These are phyloP conservation scores for Helicolenus hilgendorfi DNA, from an alignment of 2,797 vertebrate species.

Conservation along the genomic window DNA sequence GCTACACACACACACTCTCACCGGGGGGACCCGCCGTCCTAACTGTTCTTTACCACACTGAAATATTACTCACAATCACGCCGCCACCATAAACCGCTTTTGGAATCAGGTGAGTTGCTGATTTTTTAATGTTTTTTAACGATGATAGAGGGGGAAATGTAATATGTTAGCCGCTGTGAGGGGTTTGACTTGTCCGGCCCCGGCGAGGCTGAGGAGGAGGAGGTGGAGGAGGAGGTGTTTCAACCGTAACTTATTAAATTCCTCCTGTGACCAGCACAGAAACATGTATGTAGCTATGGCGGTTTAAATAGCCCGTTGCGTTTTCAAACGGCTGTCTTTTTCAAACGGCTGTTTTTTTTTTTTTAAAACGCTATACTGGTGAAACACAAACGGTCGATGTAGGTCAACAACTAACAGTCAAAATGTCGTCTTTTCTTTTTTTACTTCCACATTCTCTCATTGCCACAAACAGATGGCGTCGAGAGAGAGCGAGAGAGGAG, in stretches of 20 bases:
- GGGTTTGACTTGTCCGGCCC: conserved; percentile 77
- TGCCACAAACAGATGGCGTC: conserved; percentile 90
- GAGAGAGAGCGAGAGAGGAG: conserved; percentile 77
- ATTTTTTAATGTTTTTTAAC: not conserved
- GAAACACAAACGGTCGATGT: conserved; percentile 65
- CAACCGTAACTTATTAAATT: conserved; percentile 85
- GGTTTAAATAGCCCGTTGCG: too few species aligned
- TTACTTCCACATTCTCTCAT: conserved; percentile 85
- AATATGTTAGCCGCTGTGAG: conserved; percentile 32
- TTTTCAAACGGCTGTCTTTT: too few species aligned
- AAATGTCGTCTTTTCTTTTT: conserved; percentile 88
- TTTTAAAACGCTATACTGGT: not conserved
- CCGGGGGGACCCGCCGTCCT: conserved; percentile 82
- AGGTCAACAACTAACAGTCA: conserved; percentile 85
- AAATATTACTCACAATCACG: conserved; percentile 74
- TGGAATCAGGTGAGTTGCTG: conserved; percentile 90
- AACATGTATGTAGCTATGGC: conserved; percentile 14
- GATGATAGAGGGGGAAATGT: not conserved
- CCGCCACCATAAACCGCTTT: conserved; percentile 90
- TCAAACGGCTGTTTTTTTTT: not conserved
- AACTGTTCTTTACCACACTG: conserved; percentile 66
- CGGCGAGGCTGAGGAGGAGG: conserved; percentile 70
- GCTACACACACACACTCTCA: conserved; percentile 75
- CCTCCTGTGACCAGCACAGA: conserved; percentile 62
- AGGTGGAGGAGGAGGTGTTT: conserved; percentile 62